Percentiles rank a stretch among this genome's conserved stretches.
Evolutionary conservation across 1,140 invertebrate genomes (phyloP).

Genomic region (Myzus persicae): DNA sequence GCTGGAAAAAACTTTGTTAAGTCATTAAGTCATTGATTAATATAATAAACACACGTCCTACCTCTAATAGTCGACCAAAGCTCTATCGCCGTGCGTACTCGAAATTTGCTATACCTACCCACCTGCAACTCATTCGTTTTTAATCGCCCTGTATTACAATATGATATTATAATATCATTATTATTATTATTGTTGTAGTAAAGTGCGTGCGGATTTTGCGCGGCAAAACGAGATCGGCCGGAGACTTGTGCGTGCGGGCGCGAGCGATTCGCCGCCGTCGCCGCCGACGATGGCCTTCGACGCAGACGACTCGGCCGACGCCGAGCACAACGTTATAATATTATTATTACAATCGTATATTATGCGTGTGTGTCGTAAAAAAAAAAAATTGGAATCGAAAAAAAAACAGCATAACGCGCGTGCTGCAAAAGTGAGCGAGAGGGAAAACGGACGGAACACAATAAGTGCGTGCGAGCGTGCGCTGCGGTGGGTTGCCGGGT

Average conservation of each 20-base stretch:
- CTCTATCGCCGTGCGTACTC: too few species aligned
- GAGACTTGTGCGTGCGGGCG: background rate
- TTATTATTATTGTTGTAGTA: background rate
- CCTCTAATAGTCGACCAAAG: too few species aligned
- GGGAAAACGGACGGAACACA: conserved; percentile 21
- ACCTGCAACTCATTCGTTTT: too few species aligned
- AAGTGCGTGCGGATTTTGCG: conserved; percentile 37
- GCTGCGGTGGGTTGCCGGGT: background rate
- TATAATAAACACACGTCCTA: too few species aligned
- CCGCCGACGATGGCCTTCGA: conserved; percentile 8
- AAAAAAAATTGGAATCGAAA: background rate
- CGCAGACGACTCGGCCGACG: background rate
- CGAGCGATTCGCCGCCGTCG: background rate
- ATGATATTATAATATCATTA: background rate
- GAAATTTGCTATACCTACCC: too few species aligned
- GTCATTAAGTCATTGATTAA: too few species aligned
- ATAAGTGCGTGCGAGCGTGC: conserved; percentile 26
- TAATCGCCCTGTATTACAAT: background rate
- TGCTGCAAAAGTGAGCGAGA: conserved; percentile 14
- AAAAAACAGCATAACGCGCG: background rate
- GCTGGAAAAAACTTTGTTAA: too few species aligned
- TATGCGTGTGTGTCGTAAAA: background rate
- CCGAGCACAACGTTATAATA: conserved; percentile 13
- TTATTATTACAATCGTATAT: conserved; percentile 1
- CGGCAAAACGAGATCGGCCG: conserved; percentile 31